These are phyloP conservation scores for Eumaeus atala DNA, from an alignment of 1,140 invertebrate genomes.

Conservation along the genomic window DNA sequence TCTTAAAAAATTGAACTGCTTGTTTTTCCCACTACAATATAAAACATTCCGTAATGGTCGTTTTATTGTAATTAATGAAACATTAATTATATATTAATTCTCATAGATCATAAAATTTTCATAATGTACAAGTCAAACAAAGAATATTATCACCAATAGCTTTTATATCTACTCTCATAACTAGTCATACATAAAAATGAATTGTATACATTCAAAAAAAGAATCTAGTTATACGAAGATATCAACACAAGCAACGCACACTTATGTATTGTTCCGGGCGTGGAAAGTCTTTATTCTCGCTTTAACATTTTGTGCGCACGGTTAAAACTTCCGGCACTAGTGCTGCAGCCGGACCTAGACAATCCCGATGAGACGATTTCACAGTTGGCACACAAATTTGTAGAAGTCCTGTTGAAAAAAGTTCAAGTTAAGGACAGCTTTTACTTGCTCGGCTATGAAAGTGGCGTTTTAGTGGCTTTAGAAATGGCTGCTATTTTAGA, in stretches of 20 bases:
- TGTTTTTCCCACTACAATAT: too few species aligned
- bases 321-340: conserved; percentile 34
- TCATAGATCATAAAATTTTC: too few species aligned
- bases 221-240: conserved; percentile 34
- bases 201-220: neutral
- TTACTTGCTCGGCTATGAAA: conserved; percentile 47
- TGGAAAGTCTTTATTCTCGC: conserved; percentile 34
- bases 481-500: conserved; percentile 51
- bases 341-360: conserved; percentile 34
- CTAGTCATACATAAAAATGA: neutral
- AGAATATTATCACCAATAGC: too few species aligned
- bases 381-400: conserved; percentile 28
- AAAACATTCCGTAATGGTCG: too few species aligned
- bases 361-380: conserved; percentile 26
- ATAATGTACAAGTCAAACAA: too few species aligned
- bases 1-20: too few species aligned
- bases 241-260: conserved; percentile 30
- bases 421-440: conserved; percentile 33
- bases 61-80: too few species aligned
- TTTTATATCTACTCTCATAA: too few species aligned
- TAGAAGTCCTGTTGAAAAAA: conserved; percentile 38
- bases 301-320: conserved; percentile 34
- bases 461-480: conserved; percentile 40
- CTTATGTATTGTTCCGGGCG: conserved; percentile 39
- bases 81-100: too few species aligned